Conservation (phyloP, 2,797 vertebrate species). For the Ciconia nigra region DNA sequence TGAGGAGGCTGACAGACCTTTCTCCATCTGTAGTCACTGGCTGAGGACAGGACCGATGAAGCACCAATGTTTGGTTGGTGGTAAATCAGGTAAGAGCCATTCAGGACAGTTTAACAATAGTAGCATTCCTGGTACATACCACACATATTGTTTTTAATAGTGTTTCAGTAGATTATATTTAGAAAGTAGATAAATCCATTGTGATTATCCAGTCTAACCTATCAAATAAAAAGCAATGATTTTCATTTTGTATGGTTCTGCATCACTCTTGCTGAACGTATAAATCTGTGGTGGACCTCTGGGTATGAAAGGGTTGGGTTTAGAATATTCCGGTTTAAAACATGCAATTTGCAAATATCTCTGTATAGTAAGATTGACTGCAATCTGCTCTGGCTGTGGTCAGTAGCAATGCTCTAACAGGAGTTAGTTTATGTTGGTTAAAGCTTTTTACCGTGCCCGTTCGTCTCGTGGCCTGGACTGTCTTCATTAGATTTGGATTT, state of each 20-base stretch:
- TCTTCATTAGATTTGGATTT: conserved; percentile 88
- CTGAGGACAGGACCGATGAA: not conserved
- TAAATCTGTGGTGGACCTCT: not conserved
- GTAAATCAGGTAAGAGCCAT: not conserved
- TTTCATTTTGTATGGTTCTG: not conserved
- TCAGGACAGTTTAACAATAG: not conserved
- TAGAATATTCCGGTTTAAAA: not conserved
- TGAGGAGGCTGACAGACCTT: not conserved
- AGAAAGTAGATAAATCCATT: not conserved
- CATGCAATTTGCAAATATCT: not conserved
- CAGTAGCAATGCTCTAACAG: not conserved
- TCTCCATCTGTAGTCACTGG: not conserved
- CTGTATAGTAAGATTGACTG: not conserved
- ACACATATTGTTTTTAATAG: not conserved
- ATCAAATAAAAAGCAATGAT: not conserved
- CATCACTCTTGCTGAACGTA: not conserved
- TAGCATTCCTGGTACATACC: too few relatives aligned
- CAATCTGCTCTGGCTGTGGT: not conserved
- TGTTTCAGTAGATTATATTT: not conserved
- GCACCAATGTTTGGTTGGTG: not conserved
- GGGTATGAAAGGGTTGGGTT: not conserved
- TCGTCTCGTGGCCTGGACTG: conserved; percentile 64
- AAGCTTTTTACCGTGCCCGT: conserved; percentile 57
- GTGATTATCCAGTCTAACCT: not conserved
- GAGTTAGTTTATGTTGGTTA: not conserved